These are phyloP conservation scores for Balearica regulorum DNA, from an alignment of 2,797 vertebrate species.

Conservation along the genomic window DNA sequence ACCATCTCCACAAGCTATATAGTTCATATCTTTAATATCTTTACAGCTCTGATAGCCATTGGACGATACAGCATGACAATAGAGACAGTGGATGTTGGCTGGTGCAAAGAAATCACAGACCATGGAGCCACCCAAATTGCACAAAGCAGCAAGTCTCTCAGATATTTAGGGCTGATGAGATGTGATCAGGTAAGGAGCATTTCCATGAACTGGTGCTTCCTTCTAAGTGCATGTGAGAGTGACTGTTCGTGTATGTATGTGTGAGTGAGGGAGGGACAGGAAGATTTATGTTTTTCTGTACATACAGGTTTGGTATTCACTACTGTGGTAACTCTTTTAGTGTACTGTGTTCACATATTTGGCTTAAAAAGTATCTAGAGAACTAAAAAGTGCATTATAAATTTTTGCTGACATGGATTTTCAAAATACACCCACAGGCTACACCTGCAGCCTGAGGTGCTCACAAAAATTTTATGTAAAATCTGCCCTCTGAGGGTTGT, in stretches of 20 bases:
- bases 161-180: constrained; percentile 96
- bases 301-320: not conserved
- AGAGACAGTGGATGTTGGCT: constrained; percentile 96
- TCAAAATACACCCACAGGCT: not conserved
- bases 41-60: constrained; percentile 92
- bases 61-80: constrained; percentile 94
- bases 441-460: not conserved
- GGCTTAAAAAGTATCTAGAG: not conserved
- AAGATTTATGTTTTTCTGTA: not conserved
- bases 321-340: not conserved
- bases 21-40: constrained; percentile 5
- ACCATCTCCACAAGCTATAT: not conserved
- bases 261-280: not conserved
- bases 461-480: not conserved
- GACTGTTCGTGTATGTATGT: not conserved
- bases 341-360: not conserved
- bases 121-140: constrained; percentile 95
- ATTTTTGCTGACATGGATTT: not conserved
- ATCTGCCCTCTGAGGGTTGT: not conserved
- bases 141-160: constrained; percentile 94
- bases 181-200: constrained; percentile 94
- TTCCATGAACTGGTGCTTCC: not conserved
- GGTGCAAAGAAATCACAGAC: constrained; percentile 99
- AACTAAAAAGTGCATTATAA: not conserved
- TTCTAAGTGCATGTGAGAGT: not conserved